Conservation (phyloP, 2,113 vertebrate species). For the Muscicapa adusta region DNA sequence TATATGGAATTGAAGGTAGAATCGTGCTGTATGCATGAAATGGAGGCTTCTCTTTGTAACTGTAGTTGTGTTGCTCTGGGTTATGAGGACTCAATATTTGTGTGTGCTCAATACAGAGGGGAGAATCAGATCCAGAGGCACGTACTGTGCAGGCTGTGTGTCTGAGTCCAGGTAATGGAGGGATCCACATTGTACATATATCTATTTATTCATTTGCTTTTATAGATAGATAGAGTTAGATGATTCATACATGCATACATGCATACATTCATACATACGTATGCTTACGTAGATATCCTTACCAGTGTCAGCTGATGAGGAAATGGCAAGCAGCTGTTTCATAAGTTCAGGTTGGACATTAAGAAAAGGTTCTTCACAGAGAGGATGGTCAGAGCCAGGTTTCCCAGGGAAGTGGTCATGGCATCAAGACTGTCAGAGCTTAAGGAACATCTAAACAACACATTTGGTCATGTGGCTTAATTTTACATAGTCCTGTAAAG, state of each 20-base stretch:
- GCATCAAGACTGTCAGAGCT: background rate
- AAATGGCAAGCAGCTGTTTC: background rate
- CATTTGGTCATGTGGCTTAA: background rate
- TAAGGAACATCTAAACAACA: background rate
- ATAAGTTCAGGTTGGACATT: accelerated
- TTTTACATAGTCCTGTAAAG: background rate
- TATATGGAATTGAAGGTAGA: background rate
- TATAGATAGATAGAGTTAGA: too few species aligned
- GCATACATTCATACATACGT: too few species aligned
- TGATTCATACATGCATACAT: too few species aligned
- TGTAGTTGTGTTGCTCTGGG: background rate
- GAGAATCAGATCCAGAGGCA: background rate
- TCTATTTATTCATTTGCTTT: background rate
- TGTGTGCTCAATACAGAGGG: too few species aligned
- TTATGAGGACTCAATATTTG: background rate
- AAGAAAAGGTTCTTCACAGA: background rate
- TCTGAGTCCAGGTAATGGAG: background rate
- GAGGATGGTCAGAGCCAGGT: background rate
- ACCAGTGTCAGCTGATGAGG: background rate
- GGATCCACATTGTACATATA: accelerated
- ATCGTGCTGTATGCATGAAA: background rate
- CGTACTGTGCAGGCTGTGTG: background rate
- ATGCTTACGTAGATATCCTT: accelerated
- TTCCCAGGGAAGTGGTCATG: background rate
- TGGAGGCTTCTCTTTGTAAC: background rate